Percentiles rank a stretch among this genome's conserved stretches.
These are phyloP conservation scores for Loris lydekkerianus DNA, from an alignment of 2,797 vertebrate species.

Conservation along the genomic window DNA sequence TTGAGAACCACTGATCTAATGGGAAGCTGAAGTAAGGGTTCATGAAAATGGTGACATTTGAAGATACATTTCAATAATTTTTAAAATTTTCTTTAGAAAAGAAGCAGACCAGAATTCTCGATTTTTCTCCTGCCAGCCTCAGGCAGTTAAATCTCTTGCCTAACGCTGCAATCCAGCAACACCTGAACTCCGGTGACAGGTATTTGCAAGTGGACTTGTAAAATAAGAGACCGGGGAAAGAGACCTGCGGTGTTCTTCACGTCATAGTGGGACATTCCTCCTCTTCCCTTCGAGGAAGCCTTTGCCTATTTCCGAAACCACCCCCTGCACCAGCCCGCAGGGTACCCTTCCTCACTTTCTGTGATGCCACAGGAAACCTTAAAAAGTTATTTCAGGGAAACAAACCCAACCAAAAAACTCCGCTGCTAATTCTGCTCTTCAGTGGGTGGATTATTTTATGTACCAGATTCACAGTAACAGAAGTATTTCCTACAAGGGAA, in stretches of 20 bases:
- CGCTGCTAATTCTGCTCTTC: constrained; percentile 69
- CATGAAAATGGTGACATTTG: not conserved
- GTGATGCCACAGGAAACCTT: not conserved
- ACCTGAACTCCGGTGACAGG: not conserved
- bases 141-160: not conserved
- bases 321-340: not conserved
- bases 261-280: fast-evolving
- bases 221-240: not conserved
- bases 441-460: constrained; percentile 68
- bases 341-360: not conserved
- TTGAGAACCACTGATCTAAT: not conserved
- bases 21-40: not conserved
- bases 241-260: fast-evolving
- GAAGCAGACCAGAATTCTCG: not conserved
- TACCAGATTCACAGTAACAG: constrained; percentile 64
- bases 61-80: not conserved
- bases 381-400: constrained; percentile 63
- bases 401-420: constrained; percentile 30
- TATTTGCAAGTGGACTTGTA: not conserved
- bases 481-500: constrained; percentile 61
- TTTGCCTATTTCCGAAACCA: fast-evolving
- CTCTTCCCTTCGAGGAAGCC: not conserved
- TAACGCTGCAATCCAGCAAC: not conserved
- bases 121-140: not conserved
- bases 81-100: not conserved